Conservation (phyloP, 2,113 vertebrate genomes). For the Ranitomeya imitator region DNA sequence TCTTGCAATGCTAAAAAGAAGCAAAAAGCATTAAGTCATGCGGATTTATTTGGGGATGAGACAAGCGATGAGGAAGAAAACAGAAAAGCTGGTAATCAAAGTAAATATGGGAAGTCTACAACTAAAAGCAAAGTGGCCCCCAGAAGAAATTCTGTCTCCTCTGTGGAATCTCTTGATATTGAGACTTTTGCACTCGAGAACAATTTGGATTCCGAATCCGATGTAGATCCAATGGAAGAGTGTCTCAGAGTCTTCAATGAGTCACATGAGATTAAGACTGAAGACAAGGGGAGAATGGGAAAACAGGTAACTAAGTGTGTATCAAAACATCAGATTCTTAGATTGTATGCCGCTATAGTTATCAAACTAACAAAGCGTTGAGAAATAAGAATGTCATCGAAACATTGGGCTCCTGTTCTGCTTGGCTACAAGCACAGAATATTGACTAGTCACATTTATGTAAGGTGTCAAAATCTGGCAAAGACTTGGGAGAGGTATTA, state of each 20-base stretch:
- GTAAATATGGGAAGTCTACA: constrained; percentile 53
- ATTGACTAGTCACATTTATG: too few relatives aligned
- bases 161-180: constrained; percentile 64
- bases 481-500: too few relatives aligned
- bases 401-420: too few relatives aligned
- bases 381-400: too few relatives aligned
- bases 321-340: too few relatives aligned
- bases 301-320: constrained; percentile 79
- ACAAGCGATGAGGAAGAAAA: constrained; percentile 81
- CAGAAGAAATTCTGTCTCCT: constrained; percentile 57
- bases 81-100: constrained; percentile 9
- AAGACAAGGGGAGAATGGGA: constrained; percentile 90
- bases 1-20: constrained; percentile 63
- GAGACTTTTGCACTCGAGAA: constrained; percentile 81
- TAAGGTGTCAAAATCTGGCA: too few relatives aligned
- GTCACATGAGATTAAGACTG: constrained; percentile 88
- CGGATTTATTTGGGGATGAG: constrained; percentile 92
- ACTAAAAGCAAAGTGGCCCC: constrained; percentile 62
- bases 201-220: constrained; percentile 80
- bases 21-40: constrained; percentile 79
- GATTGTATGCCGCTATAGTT: too few relatives aligned
- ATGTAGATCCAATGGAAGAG: constrained; percentile 94
- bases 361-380: too few relatives aligned
- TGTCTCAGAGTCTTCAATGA: constrained; percentile 96
- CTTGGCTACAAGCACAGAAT: too few relatives aligned